Conservation (phyloP, 2,888 invertebrate species). For the Calephelis perditalis region DNA sequence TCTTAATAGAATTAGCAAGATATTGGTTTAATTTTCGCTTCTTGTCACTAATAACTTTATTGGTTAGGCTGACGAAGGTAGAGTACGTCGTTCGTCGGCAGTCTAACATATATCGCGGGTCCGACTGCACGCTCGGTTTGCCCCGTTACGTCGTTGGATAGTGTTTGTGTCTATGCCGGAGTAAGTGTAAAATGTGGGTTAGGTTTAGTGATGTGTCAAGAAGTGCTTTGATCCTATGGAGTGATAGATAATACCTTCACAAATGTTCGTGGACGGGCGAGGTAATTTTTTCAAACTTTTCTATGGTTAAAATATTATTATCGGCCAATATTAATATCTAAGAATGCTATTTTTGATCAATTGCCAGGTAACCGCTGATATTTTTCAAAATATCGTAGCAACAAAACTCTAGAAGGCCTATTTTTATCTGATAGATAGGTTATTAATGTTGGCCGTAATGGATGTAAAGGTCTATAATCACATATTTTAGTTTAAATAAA, state of each 20-base stretch:
- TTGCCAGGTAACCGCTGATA: no score
- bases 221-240: constrained; percentile 50
- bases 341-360: no score
- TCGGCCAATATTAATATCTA: no score
- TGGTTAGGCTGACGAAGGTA: constrained; percentile 13
- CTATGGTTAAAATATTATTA: constrained; percentile 19
- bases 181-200: constrained; percentile 54
- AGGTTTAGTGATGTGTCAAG: constrained; percentile 52
- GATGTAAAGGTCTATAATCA: no score
- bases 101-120: constrained; percentile 46
- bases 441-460: no score
- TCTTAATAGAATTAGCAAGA: not conserved
- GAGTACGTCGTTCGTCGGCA: constrained; percentile 38
- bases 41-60: constrained; percentile 3
- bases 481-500: no score
- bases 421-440: no score
- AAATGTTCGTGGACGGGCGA: constrained; percentile 71
- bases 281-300: constrained; percentile 49
- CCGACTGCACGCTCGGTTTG: constrained; percentile 53
- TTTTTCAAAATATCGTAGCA: no score
- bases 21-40: constrained; percentile 6
- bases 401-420: no score
- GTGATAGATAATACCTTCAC: constrained; percentile 49
- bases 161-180: constrained; percentile 47
- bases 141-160: constrained; percentile 47